These are phyloP conservation scores for Danaus chrysippus DNA, from an alignment of 2,888 invertebrate species.

Conservation along the genomic window DNA sequence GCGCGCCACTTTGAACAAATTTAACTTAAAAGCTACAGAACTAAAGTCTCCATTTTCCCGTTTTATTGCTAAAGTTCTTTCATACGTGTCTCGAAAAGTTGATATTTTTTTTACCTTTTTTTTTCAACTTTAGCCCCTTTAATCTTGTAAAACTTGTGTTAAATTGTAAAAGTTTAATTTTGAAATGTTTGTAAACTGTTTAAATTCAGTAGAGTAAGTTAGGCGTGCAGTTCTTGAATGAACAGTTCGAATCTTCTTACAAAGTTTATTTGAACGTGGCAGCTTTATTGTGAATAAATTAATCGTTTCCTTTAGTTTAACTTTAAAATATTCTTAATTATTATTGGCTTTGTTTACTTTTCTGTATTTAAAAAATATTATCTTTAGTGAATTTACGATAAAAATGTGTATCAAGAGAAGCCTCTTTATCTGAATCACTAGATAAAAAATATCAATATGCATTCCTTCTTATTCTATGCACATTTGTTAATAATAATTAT, in stretches of 20 bases:
- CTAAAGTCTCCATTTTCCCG: slow-evolving; percentile 59
- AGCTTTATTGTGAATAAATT: slow-evolving; percentile 3
- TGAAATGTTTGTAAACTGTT: not conserved
- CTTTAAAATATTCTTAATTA: no score
- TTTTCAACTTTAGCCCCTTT: slow-evolving; percentile 28
- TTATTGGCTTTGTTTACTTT: no score
- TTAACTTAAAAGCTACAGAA: slow-evolving; percentile 67
- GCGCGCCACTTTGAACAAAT: slow-evolving; percentile 66
- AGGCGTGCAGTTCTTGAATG: no score
- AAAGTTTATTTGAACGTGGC: not conserved
- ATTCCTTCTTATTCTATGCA: no score
- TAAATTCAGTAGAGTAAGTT: not conserved
- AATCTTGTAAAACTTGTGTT: slow-evolving; percentile 24
- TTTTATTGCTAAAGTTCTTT: slow-evolving; percentile 73
- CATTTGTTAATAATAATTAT: no score
- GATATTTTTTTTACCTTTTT: slow-evolving; percentile 50
- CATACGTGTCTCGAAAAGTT: slow-evolving; percentile 65
- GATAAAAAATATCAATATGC: no score
- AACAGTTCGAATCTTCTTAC: no score
- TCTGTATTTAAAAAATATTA: no score
- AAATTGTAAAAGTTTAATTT: slow-evolving; percentile 11
- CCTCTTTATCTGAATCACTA: no score
- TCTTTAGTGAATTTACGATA: no score
- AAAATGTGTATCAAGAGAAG: no score
- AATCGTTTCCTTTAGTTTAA: not conserved